phyloP scores from a whole-genome alignment of 2,797 vertebrate species.

The Cryptoprocta ferox region DNA sequence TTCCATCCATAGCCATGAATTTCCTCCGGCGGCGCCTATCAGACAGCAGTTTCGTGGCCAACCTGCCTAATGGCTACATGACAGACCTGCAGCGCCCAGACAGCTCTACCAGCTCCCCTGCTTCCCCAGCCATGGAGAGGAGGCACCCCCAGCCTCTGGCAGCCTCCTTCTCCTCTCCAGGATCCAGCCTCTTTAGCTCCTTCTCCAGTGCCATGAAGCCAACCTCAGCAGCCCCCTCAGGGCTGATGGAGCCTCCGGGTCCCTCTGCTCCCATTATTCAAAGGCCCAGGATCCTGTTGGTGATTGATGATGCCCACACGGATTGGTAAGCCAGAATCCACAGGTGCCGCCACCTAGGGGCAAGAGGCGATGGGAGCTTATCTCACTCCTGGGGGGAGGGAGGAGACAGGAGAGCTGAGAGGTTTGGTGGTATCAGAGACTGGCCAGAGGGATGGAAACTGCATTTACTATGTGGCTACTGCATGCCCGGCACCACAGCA shows the following conservation, averaged over 20 bases:
- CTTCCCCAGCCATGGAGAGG: conserved; percentile 93
- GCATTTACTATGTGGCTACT: background rate
- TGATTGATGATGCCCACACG: conserved; percentile 94
- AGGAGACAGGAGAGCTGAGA: background rate
- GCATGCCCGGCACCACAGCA: background rate
- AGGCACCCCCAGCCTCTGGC: conserved; percentile 88
- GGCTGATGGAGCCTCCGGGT: conserved; percentile 82
- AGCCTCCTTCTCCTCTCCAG: conserved; percentile 81
- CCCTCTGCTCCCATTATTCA: conserved; percentile 79
- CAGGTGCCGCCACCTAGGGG: too few relatives aligned
- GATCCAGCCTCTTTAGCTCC: conserved; percentile 94
- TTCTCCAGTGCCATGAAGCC: conserved; percentile 97
- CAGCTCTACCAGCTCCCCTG: conserved; percentile 92
- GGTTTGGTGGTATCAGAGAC: background rate
- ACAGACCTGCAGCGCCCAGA: conserved; percentile 94
- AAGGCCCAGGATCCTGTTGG: conserved; percentile 94
- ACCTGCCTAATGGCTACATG: conserved; percentile 98
- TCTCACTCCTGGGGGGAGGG: background rate
- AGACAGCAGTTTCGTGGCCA: conserved; percentile 98
- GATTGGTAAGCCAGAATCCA: conserved; percentile 92
- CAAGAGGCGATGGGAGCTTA: background rate
- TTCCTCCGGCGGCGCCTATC: conserved; percentile 97
- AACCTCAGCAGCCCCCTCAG: conserved; percentile 89
- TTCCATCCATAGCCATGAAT: conserved; percentile 90
- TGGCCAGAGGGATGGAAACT: background rate